Evolutionary conservation across 2,797 vertebrate genomes (phyloP).

Genomic region (Pipistrellus kuhlii): DNA sequence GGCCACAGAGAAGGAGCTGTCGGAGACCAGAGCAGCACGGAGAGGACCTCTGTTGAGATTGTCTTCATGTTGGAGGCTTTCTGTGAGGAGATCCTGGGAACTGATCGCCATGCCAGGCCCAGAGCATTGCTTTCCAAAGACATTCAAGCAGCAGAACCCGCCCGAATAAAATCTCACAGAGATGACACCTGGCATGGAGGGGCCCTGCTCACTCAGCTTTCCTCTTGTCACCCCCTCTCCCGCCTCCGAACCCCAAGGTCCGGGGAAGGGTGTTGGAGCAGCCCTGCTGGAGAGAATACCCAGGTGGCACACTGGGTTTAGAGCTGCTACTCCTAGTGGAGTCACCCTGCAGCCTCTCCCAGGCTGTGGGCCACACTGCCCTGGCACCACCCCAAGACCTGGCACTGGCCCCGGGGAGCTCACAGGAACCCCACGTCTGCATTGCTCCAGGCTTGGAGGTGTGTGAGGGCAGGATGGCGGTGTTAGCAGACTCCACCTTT

Average conservation of each 20-base stretch:
- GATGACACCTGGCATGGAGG: not conserved
- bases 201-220: not conserved
- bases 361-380: not conserved
- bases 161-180: not conserved
- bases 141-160: not conserved
- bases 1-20: not conserved
- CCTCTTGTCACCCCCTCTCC: not conserved
- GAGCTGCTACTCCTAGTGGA: not conserved
- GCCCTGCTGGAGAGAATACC: not conserved
- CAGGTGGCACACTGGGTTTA: not conserved
- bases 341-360: not conserved
- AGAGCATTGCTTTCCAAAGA: not conserved
- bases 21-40: not conserved
- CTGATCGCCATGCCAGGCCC: not conserved
- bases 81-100: not conserved
- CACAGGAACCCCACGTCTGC: not conserved
- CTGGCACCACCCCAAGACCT: not conserved
- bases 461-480: not conserved
- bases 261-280: not conserved
- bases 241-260: not conserved
- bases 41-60: too few species aligned
- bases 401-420: not conserved
- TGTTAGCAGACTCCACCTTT: not conserved
- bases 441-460: not conserved
- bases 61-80: not conserved